Evolutionary conservation across 2,797 vertebrate species (phyloP).

Genomic region (Peromyscus attwateri): DNA sequence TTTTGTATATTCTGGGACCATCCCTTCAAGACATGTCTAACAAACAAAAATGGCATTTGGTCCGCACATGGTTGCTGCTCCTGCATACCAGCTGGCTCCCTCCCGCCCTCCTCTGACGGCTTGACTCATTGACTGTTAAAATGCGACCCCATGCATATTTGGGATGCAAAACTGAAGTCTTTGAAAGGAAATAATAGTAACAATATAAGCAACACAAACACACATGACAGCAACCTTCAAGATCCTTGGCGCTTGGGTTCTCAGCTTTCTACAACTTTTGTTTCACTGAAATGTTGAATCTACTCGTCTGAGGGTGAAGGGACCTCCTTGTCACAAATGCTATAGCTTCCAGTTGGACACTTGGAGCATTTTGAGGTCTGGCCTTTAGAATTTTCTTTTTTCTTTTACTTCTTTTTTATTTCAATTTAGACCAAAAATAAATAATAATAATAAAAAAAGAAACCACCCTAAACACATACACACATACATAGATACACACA

Average conservation of each 20-base stretch:
- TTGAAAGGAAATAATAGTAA: slow-evolving; percentile 82
- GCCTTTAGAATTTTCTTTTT: slow-evolving; percentile 84
- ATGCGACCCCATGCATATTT: slow-evolving; percentile 87
- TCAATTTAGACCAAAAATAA: slow-evolving; percentile 87
- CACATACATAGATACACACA: background rate
- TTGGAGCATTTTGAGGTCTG: slow-evolving; percentile 85
- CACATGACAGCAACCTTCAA: slow-evolving; percentile 85
- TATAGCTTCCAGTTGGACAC: slow-evolving; percentile 86
- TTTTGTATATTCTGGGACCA: slow-evolving; percentile 91
- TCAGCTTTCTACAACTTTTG: slow-evolving; percentile 86
- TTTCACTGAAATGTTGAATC: slow-evolving; percentile 86
- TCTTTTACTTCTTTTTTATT: slow-evolving; percentile 51
- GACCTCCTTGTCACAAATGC: slow-evolving; percentile 86
- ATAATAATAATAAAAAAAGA: slow-evolving; percentile 35
- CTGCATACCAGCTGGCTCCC: slow-evolving; percentile 87
- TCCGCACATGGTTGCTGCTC: slow-evolving; percentile 88
- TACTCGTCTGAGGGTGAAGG: slow-evolving; percentile 84
- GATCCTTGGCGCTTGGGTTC: slow-evolving; percentile 88
- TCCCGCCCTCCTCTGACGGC: slow-evolving; percentile 89
- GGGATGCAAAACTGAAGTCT: slow-evolving; percentile 88
- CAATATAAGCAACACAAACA: slow-evolving; percentile 80
- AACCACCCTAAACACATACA: slow-evolving; percentile 56
- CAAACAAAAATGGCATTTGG: slow-evolving; percentile 87
- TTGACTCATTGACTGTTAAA: slow-evolving; percentile 91
- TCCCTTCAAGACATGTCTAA: slow-evolving; percentile 87